phyloP scores from a whole-genome alignment of 2,888 invertebrate genomes.

The Drosophila nr. perissopoda region DNA sequence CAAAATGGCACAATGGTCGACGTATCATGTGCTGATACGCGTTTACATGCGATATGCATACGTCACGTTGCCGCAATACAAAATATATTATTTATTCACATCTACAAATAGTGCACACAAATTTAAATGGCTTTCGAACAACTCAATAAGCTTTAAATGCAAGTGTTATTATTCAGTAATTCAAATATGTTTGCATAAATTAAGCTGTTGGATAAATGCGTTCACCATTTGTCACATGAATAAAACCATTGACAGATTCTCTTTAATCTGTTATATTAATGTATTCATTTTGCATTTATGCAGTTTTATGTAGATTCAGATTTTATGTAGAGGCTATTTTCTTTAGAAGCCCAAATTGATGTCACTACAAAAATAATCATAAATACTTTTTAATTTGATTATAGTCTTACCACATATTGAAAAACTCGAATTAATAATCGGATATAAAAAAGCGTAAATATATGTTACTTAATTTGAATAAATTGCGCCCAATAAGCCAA shows the following conservation, averaged over 20 bases:
- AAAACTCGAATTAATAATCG: neutral
- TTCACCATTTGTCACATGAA: slow-evolving; percentile 1
- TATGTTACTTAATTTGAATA: neutral
- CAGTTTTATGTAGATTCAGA: neutral
- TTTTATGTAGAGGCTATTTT: neutral
- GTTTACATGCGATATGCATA: slow-evolving; percentile 36
- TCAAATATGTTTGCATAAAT: slow-evolving; percentile 9
- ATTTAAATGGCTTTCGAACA: slow-evolving; percentile 3
- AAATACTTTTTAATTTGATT: neutral
- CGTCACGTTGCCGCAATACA: slow-evolving; percentile 27
- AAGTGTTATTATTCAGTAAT: slow-evolving; percentile 3
- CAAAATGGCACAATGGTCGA: slow-evolving; percentile 22
- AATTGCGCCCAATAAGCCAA: neutral
- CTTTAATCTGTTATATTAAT: neutral
- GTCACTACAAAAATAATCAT: neutral
- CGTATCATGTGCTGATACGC: slow-evolving; percentile 24
- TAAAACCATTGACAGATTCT: neutral
- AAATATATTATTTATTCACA: slow-evolving; percentile 21
- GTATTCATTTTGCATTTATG: neutral
- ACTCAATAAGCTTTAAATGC: slow-evolving; percentile 23
- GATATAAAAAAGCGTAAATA: neutral
- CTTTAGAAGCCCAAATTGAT: neutral
- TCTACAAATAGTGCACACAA: neutral
- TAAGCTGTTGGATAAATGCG: neutral
- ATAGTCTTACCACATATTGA: neutral